phyloP scores from a whole-genome alignment of 2,113 vertebrate species.

The Paracanthobrama guichenoti region DNA sequence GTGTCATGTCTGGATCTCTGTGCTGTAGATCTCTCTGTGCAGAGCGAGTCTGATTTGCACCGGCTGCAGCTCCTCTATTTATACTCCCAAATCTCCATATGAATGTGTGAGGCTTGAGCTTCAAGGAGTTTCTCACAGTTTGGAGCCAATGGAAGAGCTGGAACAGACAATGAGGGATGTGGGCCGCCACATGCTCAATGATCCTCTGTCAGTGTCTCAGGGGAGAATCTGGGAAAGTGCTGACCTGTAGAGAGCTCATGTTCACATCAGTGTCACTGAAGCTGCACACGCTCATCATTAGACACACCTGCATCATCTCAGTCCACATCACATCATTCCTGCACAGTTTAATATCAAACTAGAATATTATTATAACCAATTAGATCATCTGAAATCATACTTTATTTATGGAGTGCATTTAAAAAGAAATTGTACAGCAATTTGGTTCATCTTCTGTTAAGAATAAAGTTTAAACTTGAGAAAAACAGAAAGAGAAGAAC shows the following conservation, averaged over 20 bases:
- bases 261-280: constrained; percentile 40
- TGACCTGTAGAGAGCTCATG: constrained; percentile 57
- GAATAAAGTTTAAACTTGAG: neutral
- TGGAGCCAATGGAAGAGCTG: too few relatives aligned
- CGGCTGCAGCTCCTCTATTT: constrained; percentile 69
- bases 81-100: constrained; percentile 74
- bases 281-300: neutral
- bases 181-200: constrained; percentile 47
- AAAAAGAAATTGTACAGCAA: too few relatives aligned
- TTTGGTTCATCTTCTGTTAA: too few relatives aligned
- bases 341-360: neutral
- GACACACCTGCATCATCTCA: neutral
- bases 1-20: constrained; percentile 68
- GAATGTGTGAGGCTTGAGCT: constrained; percentile 72
- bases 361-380: neutral
- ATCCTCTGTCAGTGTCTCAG: constrained; percentile 55
- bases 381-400: neutral
- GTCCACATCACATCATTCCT: neutral
- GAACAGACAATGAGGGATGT: constrained; percentile 44
- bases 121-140: constrained; percentile 73
- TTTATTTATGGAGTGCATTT: neutral
- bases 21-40: constrained; percentile 60
- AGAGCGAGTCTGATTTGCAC: constrained; percentile 64
- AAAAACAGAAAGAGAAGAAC: neutral
- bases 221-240: constrained; percentile 68